Percentiles rank a stretch among this genome's conserved stretches.
Evolutionary conservation across 2,797 vertebrate species (phyloP).

Genomic region (Peromyscus nudipes): DNA sequence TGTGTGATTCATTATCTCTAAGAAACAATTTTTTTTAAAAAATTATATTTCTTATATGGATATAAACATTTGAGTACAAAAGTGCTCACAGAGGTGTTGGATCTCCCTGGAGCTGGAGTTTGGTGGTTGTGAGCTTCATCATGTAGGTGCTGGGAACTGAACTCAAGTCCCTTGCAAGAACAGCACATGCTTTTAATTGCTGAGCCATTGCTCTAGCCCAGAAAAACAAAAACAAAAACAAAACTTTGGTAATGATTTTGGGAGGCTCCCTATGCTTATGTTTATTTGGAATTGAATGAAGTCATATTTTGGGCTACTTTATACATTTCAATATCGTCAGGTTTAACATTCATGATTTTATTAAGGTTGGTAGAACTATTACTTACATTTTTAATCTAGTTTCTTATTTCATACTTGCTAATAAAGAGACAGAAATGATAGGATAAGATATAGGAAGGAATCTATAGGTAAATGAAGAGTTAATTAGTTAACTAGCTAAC

Average conservation of each 20-base stretch:
- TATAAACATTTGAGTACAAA: neutral
- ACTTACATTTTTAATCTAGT: neutral
- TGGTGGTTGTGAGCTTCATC: too few relatives aligned
- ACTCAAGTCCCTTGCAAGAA: neutral
- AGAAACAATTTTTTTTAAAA: neutral
- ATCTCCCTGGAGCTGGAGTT: neutral
- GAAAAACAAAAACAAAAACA: neutral
- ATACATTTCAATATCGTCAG: neutral
- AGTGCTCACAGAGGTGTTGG: neutral
- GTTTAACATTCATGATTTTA: neutral
- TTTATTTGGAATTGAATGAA: neutral
- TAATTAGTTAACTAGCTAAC: neutral
- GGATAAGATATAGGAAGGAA: neutral
- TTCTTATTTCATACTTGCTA: neutral
- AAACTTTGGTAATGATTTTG: neutral
- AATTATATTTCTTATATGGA: neutral
- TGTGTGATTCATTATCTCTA: neutral
- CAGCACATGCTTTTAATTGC: neutral
- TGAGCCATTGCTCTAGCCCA: neutral
- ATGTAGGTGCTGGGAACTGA: neutral
- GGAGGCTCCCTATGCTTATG: neutral
- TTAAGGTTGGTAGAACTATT: neutral
- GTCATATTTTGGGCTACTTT: neutral
- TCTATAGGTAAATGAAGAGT: neutral
- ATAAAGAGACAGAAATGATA: neutral